These are phyloP conservation scores for Pica pica DNA, from an alignment of 2,113 vertebrate genomes.

Conservation along the genomic window DNA sequence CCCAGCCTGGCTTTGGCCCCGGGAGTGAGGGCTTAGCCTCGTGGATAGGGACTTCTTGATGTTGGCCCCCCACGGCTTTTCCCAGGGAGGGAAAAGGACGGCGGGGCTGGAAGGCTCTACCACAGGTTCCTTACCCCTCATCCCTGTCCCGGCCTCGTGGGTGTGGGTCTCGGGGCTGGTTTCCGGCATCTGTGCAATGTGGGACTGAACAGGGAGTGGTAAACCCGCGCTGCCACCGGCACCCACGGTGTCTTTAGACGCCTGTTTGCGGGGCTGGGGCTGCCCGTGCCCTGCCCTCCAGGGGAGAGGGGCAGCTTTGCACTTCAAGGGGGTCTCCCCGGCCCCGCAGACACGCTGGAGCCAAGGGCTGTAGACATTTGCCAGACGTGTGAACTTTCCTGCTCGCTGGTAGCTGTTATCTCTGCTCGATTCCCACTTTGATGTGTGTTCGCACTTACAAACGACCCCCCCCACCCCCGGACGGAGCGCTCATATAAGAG, in stretches of 20 bases:
- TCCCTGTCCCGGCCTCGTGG: background rate
- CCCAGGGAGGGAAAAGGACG: background rate
- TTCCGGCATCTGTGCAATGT: background rate
- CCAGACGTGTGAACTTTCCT: constrained; percentile 43
- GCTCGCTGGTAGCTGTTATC: constrained; percentile 14
- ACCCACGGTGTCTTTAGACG: background rate
- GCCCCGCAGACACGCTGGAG: constrained; percentile 46
- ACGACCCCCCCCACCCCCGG: background rate
- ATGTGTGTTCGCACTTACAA: constrained; percentile 53
- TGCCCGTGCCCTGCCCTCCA: background rate
- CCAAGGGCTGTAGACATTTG: constrained; percentile 54
- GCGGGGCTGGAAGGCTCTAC: too few species aligned
- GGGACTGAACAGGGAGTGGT: background rate
- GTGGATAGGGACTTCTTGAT: background rate
- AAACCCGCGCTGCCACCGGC: background rate
- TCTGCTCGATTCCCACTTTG: constrained; percentile 40
- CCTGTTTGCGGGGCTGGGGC: background rate
- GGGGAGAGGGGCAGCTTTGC: constrained; percentile 17
- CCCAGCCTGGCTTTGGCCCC: background rate
- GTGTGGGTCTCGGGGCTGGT: background rate
- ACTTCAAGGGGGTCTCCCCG: constrained; percentile 38
- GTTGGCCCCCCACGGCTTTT: background rate
- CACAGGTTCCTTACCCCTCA: background rate
- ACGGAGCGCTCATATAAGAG: background rate
- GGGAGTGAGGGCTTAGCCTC: background rate